Evolutionary conservation across 2,888 invertebrate species (phyloP).

Genomic region (Leucophenga montana): DNA sequence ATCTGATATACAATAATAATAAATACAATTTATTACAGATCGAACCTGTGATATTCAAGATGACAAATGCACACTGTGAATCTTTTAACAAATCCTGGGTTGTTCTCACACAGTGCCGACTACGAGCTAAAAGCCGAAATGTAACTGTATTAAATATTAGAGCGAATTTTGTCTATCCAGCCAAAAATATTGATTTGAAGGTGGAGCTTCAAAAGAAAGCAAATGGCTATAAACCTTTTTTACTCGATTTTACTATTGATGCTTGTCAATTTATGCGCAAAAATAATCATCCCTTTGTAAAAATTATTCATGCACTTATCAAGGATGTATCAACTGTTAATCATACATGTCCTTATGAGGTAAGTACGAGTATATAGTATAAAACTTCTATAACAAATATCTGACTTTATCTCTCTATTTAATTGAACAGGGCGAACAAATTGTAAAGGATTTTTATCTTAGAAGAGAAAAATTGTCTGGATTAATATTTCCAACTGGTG

Average conservation of each 20-base stretch:
- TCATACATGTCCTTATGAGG: conserved; percentile 31
- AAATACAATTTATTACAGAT: background rate
- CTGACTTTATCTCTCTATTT: conserved; percentile 32
- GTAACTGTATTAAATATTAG: background rate
- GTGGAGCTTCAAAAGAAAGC: background rate
- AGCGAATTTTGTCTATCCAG: background rate
- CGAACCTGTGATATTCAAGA: background rate
- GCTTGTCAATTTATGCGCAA: background rate
- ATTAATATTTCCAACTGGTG: conserved; percentile 42
- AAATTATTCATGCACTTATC: background rate
- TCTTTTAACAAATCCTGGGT: conserved; percentile 2
- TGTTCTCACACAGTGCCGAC: background rate
- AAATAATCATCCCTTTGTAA: conserved; percentile 2
- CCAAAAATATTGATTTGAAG: background rate
- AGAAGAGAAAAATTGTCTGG: conserved; percentile 21
- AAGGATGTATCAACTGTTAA: background rate
- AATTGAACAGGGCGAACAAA: background rate
- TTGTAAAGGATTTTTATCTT: conserved; percentile 5
- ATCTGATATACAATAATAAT: no score
- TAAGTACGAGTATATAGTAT: conserved; percentile 14
- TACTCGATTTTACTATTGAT: background rate
- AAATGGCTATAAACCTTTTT: conserved; percentile 16
- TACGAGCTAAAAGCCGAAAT: background rate
- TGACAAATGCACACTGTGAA: conserved; percentile 13
- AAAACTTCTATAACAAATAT: background rate